Evolutionary conservation across 2,888 invertebrate species (phyloP), one percentile per base, ranked within the genome.

Genomic region (Clunio marinus): DNA sequence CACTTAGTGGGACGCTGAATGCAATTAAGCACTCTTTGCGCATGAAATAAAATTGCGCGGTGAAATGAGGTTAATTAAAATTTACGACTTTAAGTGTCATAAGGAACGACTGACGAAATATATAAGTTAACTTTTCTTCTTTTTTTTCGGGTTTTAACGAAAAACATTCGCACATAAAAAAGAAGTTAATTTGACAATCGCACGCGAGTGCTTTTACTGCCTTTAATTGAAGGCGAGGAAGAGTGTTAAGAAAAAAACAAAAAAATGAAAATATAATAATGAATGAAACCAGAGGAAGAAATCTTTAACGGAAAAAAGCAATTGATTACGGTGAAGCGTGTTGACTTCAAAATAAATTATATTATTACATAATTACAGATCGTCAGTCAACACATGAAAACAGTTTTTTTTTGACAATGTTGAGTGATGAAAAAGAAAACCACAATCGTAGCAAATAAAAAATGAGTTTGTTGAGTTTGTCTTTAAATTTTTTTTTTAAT

Each of bases 301-400:
- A 45, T 45, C n/a, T 7, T 45, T n/a, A n/a, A n/a, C 45, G 45
- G 35, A 45, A 45, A 45, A n/a, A n/a, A n/a, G n/a, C 45, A 45
- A 45, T 45, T 45, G 45, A 45, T 45, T 45, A 45, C 15, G 45
- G 15, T 45, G n/a, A 15, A 51, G 22, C 22, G 51, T 51, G 51
- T 51, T 15, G 51, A 22, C n/a, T 22, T 17, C 51, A 10, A 41
- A 41, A 51, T 51, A 51, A 45, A 45, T 45, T 45, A n/a, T 10
- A 51, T 3, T 51, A 51, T 51, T 51, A 22, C 51, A 51, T 51
- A 51, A 51, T 22, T 5, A n/a, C n/a, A n/a, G n/a, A n/a, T n/a
- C n/a, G n/a, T n/a, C n/a, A n/a, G n/a, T n/a, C n/a, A n/a, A n/a
- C 51, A 3, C 51, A 51, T 22, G 17, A 22, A 8, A n/a, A n/a